Evolutionary conservation across 2,797 vertebrate species (phyloP).

Genomic region (Lacerta bilineata): DNA sequence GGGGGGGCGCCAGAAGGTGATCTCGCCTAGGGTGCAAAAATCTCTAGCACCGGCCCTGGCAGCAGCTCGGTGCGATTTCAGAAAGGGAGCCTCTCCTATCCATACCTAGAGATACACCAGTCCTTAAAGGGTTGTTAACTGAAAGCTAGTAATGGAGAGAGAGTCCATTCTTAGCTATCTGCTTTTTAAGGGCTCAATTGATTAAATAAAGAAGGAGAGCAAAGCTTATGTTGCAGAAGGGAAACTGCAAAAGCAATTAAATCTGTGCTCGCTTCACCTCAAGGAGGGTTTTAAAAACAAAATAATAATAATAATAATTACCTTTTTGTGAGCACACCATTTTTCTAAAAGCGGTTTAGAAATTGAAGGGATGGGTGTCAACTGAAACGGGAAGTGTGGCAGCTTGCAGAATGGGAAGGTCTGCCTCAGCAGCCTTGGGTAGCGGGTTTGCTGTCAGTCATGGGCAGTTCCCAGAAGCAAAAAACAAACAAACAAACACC

Average conservation of each 20-base stretch:
- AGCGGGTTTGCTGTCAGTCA: not conserved
- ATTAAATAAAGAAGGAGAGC: not conserved
- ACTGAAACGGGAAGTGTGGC: not conserved
- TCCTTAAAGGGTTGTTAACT: not conserved
- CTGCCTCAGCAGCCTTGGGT: not conserved
- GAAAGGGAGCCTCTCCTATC: too few relatives aligned
- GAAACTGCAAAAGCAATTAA: not conserved
- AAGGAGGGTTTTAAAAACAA: not conserved
- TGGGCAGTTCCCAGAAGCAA: not conserved
- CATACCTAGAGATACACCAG: not conserved
- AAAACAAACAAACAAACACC: not conserved
- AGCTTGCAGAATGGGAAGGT: not conserved
- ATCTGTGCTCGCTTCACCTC: slow-evolving; percentile 1
- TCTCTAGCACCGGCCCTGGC: too few relatives aligned
- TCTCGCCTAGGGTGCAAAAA: too few relatives aligned
- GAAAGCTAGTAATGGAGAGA: slow-evolving; percentile 15
- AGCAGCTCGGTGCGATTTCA: too few relatives aligned
- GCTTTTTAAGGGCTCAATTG: not conserved
- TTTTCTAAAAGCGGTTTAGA: not conserved
- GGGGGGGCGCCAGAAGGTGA: too few relatives aligned
- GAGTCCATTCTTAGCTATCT: rapidly evolving
- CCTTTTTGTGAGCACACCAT: not conserved
- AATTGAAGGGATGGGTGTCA: not conserved
- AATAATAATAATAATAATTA: not conserved
- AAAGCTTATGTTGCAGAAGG: not conserved